Percentiles rank a stretch among this genome's conserved stretches.
Evolutionary conservation across 2,888 invertebrate genomes (phyloP).

Genomic region (Thecocarcelia acutangulata): DNA sequence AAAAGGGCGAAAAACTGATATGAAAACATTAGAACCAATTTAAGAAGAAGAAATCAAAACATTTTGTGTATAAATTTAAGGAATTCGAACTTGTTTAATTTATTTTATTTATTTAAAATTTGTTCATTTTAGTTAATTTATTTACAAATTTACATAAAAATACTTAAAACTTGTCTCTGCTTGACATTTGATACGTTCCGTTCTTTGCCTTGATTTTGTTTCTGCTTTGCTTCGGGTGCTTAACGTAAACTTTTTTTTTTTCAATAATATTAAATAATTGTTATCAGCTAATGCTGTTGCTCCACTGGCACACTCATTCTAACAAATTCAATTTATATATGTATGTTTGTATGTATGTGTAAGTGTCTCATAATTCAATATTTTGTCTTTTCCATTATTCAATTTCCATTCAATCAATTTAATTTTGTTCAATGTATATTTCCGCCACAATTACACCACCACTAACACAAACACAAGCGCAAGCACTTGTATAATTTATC

Average conservation of each 20-base stretch:
- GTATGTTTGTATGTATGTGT: too few relatives aligned
- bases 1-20: neutral
- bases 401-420: slow-evolving; percentile 52
- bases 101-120: neutral
- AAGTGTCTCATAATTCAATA: slow-evolving; percentile 52
- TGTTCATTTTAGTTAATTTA: neutral
- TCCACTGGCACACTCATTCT: neutral
- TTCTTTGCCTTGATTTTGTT: neutral
- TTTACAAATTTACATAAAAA: neutral
- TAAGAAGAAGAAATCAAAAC: slow-evolving; percentile 44
- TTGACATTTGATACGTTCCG: too few relatives aligned
- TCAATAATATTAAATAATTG: too few relatives aligned
- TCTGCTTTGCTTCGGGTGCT: neutral
- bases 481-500: slow-evolving; percentile 12
- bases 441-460: slow-evolving; percentile 51
- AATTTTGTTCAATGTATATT: slow-evolving; percentile 46
- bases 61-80: neutral
- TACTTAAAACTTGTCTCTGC: neutral
- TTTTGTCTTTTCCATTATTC: slow-evolving; percentile 39
- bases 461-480: neutral
- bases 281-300: too few relatives aligned
- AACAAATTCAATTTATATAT: slow-evolving; percentile 32
- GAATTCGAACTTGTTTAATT: neutral
- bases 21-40: neutral
- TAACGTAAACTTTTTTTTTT: slow-evolving; percentile 7